A percentile compares a stretch with the other conserved stretches of the same genome.
Conservation (phyloP, 2,888 invertebrate species). For the Hypolimnas misippus region DNA sequence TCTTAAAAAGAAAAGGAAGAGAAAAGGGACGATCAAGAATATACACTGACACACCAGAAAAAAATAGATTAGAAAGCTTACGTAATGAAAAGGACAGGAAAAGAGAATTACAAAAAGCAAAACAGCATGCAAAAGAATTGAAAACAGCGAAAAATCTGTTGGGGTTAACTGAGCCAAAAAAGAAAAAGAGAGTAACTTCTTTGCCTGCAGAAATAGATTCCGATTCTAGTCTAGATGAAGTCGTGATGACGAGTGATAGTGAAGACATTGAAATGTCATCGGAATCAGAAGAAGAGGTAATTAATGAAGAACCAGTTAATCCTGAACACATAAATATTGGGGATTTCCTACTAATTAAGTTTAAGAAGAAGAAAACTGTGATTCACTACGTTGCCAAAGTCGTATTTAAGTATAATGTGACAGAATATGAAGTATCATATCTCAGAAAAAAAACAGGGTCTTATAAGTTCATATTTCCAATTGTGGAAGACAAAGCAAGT, state of each 20-base stretch:
- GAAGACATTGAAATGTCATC: conserved; percentile 37
- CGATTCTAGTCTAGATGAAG: conserved; percentile 45
- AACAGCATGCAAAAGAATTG: conserved; percentile 42
- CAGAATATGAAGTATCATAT: conserved; percentile 17
- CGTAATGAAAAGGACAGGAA: conserved; percentile 39
- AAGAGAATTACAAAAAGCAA: conserved; percentile 40
- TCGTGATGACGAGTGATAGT: conserved; percentile 45
- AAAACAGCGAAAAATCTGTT: conserved; percentile 44
- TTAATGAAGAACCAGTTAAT: conserved; percentile 29
- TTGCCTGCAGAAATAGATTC: conserved; percentile 42
- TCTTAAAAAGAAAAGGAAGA: conserved; percentile 39
- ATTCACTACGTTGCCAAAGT: conserved; percentile 44
- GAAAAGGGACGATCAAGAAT: conserved; percentile 41
- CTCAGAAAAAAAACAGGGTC: conserved; percentile 7
- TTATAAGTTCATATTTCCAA: conserved; percentile 44
- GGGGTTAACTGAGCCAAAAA: conserved; percentile 43
- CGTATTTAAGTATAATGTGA: conserved; percentile 40
- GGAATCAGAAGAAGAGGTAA: conserved; percentile 39
- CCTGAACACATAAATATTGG: conserved; percentile 31
- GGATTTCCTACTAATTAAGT: conserved; percentile 42
- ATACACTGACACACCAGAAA: conserved; percentile 44
- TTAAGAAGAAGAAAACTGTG: conserved; percentile 41
- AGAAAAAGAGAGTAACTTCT: conserved; percentile 43
- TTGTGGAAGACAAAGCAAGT: conserved; percentile 46
- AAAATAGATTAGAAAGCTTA: conserved; percentile 41